Percentiles rank a stretch among this genome's conserved stretches.
phyloP scores from a whole-genome alignment of 1,140 invertebrate genomes.

The Dreissena polymorpha region DNA sequence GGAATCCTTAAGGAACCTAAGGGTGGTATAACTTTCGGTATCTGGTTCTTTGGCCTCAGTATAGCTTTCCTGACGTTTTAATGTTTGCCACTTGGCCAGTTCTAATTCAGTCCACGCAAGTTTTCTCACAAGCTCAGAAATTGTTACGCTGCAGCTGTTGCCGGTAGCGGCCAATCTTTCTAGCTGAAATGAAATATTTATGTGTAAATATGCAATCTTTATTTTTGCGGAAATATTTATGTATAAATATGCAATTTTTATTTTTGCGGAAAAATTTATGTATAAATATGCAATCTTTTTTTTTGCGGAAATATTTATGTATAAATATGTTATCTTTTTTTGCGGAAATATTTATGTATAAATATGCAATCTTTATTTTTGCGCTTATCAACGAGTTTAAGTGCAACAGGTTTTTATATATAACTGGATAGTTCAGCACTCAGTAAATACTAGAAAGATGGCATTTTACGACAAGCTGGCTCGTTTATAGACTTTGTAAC shows the following conservation, averaged over 20 bases:
- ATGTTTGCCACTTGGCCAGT: slow-evolving; percentile 73
- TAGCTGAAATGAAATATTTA: slow-evolving; percentile 55
- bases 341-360: background rate
- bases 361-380: too few relatives aligned
- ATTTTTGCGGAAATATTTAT: background rate
- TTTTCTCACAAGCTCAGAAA: slow-evolving; percentile 66
- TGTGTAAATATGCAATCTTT: background rate
- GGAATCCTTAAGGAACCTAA: slow-evolving; percentile 71
- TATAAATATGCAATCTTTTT: too few relatives aligned
- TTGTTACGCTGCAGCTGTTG: slow-evolving; percentile 50
- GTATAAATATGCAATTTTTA: too few relatives aligned
- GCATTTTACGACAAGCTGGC: too few relatives aligned
- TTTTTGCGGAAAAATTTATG: background rate
- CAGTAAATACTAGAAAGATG: too few relatives aligned
- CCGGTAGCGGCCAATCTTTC: slow-evolving; percentile 57
- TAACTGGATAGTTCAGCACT: too few relatives aligned
- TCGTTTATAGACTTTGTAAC: too few relatives aligned
- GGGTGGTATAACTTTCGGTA: slow-evolving; percentile 71
- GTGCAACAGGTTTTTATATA: too few relatives aligned
- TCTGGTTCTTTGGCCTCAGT: slow-evolving; percentile 64
- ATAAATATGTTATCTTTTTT: too few relatives aligned
- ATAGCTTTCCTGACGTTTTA: slow-evolving; percentile 69
- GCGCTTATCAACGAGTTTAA: too few relatives aligned
- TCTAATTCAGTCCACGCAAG: slow-evolving; percentile 68
- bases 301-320: background rate